Conservation (phyloP, 1,140 invertebrate species). For the Panagrolaimus sp. region DNA sequence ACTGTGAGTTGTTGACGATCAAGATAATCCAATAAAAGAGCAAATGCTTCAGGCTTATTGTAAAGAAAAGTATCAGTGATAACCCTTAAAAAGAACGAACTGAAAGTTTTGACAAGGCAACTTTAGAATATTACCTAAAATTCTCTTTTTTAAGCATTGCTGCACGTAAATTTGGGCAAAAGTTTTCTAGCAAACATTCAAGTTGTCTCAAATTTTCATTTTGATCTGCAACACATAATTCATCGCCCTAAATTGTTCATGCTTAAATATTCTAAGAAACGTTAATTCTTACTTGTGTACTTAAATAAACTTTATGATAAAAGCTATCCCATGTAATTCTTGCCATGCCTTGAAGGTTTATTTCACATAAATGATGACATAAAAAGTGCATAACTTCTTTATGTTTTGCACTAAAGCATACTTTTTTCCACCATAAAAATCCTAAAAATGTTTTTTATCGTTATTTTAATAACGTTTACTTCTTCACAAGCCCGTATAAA, state of each 20-base stretch:
- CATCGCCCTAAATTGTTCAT: slow-evolving; percentile 20
- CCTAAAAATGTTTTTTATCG: slow-evolving; percentile 20
- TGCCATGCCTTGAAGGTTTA: slow-evolving; percentile 34
- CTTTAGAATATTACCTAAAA: slow-evolving; percentile 26
- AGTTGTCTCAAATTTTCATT: slow-evolving; percentile 37
- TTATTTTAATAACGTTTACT: too few species aligned
- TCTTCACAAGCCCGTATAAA: too few species aligned
- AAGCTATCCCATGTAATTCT: slow-evolving; percentile 44
- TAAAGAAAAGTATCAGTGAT: slow-evolving; percentile 35
- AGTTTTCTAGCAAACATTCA: slow-evolving; percentile 36
- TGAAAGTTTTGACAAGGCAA: not conserved
- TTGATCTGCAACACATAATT: slow-evolving; percentile 17
- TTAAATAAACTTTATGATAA: slow-evolving; percentile 40
- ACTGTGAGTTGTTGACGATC: slow-evolving; percentile 24
- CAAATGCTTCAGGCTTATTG: slow-evolving; percentile 34
- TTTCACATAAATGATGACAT: slow-evolving; percentile 27
- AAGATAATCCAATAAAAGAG: slow-evolving; percentile 39
- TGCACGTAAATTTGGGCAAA: slow-evolving; percentile 27
- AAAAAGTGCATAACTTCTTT: slow-evolving; percentile 37
- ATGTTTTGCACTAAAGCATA: slow-evolving; percentile 38
- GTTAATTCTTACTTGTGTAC: slow-evolving; percentile 22
- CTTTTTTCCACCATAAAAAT: slow-evolving; percentile 40
- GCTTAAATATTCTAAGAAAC: not conserved
- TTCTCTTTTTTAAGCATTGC: slow-evolving; percentile 35
- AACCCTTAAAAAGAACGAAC: slow-evolving; percentile 30